phyloP scores from a whole-genome alignment of 1,140 invertebrate species.

The Danaus melanippus region DNA sequence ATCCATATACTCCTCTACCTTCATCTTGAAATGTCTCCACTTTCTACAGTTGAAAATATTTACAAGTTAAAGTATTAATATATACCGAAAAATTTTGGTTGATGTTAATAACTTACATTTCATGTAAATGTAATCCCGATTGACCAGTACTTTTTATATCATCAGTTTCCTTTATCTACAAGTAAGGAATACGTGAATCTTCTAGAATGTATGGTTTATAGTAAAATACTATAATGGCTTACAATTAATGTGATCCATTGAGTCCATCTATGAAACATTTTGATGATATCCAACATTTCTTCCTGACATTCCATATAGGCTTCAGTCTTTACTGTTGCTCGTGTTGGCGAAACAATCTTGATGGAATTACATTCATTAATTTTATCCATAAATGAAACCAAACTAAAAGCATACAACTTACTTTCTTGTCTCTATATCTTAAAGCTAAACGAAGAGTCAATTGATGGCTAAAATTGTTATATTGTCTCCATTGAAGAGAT shows the following conservation, averaged over 20 bases:
- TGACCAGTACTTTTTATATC: slow-evolving; percentile 20
- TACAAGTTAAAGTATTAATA: slow-evolving; percentile 7
- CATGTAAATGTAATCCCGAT: slow-evolving; percentile 17
- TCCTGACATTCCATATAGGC: slow-evolving; percentile 40
- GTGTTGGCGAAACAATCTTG: slow-evolving; percentile 44
- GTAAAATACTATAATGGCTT: slow-evolving; percentile 18
- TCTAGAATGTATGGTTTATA: background rate
- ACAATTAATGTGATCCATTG: slow-evolving; percentile 51
- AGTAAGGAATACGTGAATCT: background rate
- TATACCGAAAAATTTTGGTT: background rate
- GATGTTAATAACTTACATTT: slow-evolving; percentile 26
- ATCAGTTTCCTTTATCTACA: slow-evolving; percentile 49
- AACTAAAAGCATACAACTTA: slow-evolving; percentile 14
- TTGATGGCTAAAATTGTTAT: slow-evolving; percentile 50
- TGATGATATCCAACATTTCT: slow-evolving; percentile 54
- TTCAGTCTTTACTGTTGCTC: slow-evolving; percentile 37
- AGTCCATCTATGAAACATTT: slow-evolving; percentile 58
- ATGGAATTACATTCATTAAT: slow-evolving; percentile 3
- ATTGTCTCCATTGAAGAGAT: slow-evolving; percentile 55
- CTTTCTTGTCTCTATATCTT: slow-evolving; percentile 49
- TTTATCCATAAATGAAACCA: background rate
- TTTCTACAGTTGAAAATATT: slow-evolving; percentile 23
- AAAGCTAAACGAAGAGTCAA: slow-evolving; percentile 44
- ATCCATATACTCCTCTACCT: slow-evolving; percentile 40
- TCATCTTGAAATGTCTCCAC: slow-evolving; percentile 47